Conservation (phyloP, 1,140 invertebrate species). For the Pogonomyrmex californicus region DNA sequence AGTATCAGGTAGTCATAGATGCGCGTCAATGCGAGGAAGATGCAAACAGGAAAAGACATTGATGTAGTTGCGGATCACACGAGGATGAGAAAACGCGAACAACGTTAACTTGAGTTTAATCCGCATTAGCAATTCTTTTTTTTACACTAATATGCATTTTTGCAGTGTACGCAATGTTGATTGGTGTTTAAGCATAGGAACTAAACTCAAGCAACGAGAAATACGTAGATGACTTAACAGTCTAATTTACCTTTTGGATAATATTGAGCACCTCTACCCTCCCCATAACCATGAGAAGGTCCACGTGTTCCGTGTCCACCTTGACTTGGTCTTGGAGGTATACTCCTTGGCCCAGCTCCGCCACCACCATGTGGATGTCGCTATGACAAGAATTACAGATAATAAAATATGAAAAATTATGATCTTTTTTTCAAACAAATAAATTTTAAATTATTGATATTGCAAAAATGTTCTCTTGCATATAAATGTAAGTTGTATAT, state of each 20-base stretch:
- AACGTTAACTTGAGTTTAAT: constrained; percentile 74
- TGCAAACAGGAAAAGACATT: constrained; percentile 86
- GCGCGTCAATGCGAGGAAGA: constrained; percentile 85
- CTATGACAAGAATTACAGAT: constrained; percentile 59
- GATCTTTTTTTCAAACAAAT: neutral
- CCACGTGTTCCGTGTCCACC: constrained; percentile 84
- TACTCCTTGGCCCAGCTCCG: constrained; percentile 86
- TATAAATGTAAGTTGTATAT: neutral
- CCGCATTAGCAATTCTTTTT: constrained; percentile 11
- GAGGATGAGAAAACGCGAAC: constrained; percentile 62
- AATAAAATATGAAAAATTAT: neutral
- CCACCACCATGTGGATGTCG: constrained; percentile 86
- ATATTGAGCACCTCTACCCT: constrained; percentile 91
- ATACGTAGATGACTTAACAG: constrained; percentile 32
- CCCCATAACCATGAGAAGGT: constrained; percentile 90
- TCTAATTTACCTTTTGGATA: constrained; percentile 90
- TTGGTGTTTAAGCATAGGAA: constrained; percentile 30
- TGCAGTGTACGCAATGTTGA: constrained; percentile 33
- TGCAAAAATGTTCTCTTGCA: neutral
- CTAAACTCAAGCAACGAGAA: constrained; percentile 75
- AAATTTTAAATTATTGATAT: neutral
- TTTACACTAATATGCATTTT: constrained; percentile 33
- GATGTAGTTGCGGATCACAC: constrained; percentile 77
- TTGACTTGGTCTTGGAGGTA: constrained; percentile 84
- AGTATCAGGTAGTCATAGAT: constrained; percentile 84